Evolutionary conservation across 2,797 vertebrate species (phyloP), one percentile per base, ranked within the genome.

Genomic region (Sebastes melanostomus): DNA sequence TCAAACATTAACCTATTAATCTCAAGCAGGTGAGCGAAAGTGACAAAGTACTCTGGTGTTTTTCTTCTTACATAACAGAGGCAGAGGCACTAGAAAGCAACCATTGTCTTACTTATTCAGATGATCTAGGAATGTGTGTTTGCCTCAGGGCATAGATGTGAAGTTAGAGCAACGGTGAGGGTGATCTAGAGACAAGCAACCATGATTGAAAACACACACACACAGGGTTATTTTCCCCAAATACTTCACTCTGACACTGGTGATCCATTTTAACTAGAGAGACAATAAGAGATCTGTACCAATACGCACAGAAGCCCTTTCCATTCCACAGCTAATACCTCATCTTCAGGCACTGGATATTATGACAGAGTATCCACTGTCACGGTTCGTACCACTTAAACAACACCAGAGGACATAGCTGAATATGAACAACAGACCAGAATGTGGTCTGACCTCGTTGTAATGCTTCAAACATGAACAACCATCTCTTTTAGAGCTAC

Each of bases 161-260:
- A 36, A 27, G 63, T 83, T 85, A 77, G 85, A 80, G 42, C 38
- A 65, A 84, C 75, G 83, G 75, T 90, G 69, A 88, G 54, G 32
- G 18, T 52, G 66, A 75, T 75, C 79, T 60, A 70, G 73, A 58
- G 36, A 77, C 7, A 29, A 36, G 25, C 50, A 8, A 65, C 22
- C 42, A 29, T 88, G 77, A 89, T 69, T 87, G 76, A 89, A 87
- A 86, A 86, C 80, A 78, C 78, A 79, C 78, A 79, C 32, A 32
- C 36, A 38, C 46, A 65, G 32, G 50, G 20, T 72, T 46, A 4
- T 67, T 82, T 80, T 63, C 36, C 10, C 46, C 46, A 34, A 61
- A 69, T 11, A 1, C 72, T 70, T 55, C 46, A 12, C 50, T 76
- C 65, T 16, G 6, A 76, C 59, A 42, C 18, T 8, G 22, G 27